phyloP scores from a whole-genome alignment of 2,797 vertebrate genomes.

The Alosa sapidissima region DNA sequence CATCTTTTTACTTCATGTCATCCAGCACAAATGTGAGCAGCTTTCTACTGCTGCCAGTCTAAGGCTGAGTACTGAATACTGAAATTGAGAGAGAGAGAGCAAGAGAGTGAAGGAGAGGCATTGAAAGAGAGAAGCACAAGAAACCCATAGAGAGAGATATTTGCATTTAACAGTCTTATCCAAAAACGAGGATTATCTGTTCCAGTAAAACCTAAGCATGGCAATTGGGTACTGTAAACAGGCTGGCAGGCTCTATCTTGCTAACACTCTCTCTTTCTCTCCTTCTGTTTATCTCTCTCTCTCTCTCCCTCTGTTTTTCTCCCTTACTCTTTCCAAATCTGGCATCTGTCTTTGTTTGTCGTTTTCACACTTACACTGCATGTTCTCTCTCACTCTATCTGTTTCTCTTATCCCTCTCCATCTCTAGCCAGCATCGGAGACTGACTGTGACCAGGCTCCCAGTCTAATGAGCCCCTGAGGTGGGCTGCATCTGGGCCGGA shows the following conservation, averaged over 20 bases:
- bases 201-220: conserved; percentile 27
- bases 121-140: not conserved
- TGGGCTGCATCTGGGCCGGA: not conserved
- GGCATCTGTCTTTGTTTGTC: too few species aligned
- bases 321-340: not conserved
- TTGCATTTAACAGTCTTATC: conserved; percentile 9
- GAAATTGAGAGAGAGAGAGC: not conserved
- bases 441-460: not conserved
- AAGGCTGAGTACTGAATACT: not conserved
- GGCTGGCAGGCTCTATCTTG: not conserved
- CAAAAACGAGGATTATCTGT: conserved; percentile 29
- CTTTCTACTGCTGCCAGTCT: not conserved
- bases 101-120: not conserved
- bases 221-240: conserved; percentile 24
- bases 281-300: not conserved
- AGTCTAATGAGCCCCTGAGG: not conserved
- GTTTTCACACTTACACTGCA: too few species aligned
- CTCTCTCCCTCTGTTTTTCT: not conserved
- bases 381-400: too few species aligned
- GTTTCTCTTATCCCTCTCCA: not conserved
- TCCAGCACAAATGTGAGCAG: not conserved
- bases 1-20: conserved; percentile 17
- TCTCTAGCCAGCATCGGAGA: not conserved
- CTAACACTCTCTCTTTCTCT: not conserved
- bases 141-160: not conserved